These are phyloP conservation scores for Ranitomeya imitator DNA, from an alignment of 2,113 vertebrate genomes.

Conservation along the genomic window DNA sequence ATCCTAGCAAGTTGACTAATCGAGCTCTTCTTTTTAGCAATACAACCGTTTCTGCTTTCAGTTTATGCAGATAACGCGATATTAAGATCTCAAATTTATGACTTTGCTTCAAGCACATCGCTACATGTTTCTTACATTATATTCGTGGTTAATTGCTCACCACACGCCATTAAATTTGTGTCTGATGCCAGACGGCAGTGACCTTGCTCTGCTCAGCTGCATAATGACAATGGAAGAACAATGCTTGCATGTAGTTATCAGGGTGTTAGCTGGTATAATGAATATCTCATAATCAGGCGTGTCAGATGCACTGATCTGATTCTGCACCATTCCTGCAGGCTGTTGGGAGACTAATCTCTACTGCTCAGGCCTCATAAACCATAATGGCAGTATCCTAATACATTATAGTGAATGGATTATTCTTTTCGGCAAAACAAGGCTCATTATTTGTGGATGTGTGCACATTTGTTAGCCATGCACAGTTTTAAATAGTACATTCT, in stretches of 20 bases:
- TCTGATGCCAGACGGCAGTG: constrained; percentile 11
- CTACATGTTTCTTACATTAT: constrained; percentile 58
- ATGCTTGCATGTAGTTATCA: constrained; percentile 9
- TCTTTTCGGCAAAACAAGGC: neutral
- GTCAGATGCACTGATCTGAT: constrained; percentile 18
- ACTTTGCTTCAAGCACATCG: neutral
- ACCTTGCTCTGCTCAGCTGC: constrained; percentile 30
- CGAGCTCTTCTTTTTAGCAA: neutral
- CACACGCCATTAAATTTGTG: constrained; percentile 14
- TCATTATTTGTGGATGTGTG: neutral
- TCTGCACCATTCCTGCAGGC: neutral
- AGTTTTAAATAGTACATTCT: too few species aligned
- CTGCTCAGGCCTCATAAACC: neutral
- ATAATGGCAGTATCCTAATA: neutral
- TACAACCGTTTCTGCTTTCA: neutral
- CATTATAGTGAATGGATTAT: neutral
- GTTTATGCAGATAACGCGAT: constrained; percentile 17
- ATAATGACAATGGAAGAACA: constrained; percentile 18
- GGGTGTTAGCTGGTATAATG: constrained; percentile 34
- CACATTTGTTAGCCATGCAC: neutral
- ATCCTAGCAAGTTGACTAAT: neutral
- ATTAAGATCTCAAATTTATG: constrained; percentile 15
- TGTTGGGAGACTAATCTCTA: neutral
- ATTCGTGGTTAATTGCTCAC: constrained; percentile 55
- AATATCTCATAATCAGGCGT: constrained; percentile 36